Conservation (phyloP, 1,140 invertebrate genomes). For the Apis cerana region DNA sequence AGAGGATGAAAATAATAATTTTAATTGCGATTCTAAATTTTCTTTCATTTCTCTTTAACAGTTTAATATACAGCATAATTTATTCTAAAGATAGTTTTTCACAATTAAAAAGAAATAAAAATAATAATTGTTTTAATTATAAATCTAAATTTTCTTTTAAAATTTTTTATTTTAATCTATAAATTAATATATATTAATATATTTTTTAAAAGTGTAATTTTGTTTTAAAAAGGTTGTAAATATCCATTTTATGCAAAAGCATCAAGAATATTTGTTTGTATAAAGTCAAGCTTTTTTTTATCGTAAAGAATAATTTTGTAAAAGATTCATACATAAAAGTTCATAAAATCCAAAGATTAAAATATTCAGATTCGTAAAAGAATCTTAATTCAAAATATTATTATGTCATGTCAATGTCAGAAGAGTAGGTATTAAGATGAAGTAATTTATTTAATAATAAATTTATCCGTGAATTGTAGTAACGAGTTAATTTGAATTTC, state of each 20-base stretch:
- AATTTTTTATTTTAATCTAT: not conserved
- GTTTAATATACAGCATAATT: not conserved
- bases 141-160: not conserved
- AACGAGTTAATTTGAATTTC: conserved; percentile 7
- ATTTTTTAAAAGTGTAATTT: not conserved
- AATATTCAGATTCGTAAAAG: conserved; percentile 22
- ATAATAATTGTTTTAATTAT: not conserved
- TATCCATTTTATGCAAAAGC: conserved; percentile 9
- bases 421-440: too few relatives aligned
- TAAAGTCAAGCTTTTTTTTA: not conserved
- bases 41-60: not conserved
- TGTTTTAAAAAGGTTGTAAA: not conserved
- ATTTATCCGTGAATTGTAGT: not conserved
- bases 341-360: conserved; percentile 9
- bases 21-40: not conserved
- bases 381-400: too few relatives aligned
- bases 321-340: conserved; percentile 3
- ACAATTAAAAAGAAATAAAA: not conserved
- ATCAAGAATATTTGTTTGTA: not conserved
- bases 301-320: not conserved
- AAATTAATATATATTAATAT: not conserved
- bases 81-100: too few relatives aligned
- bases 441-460: conserved; percentile 14
- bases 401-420: too few relatives aligned
- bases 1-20: too few relatives aligned